Evolutionary conservation across 2,888 invertebrate species (phyloP), one percentile per base, ranked within the genome.

Genomic region (Heteromurus nitidus): DNA sequence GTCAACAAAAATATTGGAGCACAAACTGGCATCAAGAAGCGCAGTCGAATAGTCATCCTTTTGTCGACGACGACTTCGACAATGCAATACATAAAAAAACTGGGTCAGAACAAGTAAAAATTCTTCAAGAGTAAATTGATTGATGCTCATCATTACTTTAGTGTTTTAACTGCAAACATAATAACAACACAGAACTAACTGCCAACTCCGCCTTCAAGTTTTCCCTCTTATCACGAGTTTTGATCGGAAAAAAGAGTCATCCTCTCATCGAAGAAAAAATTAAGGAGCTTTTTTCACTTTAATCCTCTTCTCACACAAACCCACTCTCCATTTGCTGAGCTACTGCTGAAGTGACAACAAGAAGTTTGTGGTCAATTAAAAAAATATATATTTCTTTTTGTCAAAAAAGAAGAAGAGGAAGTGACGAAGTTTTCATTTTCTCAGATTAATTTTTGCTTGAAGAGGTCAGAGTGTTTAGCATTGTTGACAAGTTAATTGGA

Each of bases 71-170:
- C 50, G 28, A 30, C 62, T 65, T n/a, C 65, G 70, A 70, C 70
- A 70, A 70, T 79, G n/a, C n/a, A 70, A 79, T 79, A 79, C 70
- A 70, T 26, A 31, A 18, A 64, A 69, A 70, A 79, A 79, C 77
- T 79, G 77, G 77, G 77, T 79, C 77, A 79, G 55, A 62, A 79
- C 77, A 79, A 70, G 77, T 77, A 79, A 64, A 79, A 76, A 68
- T 26, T 58, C 75, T 28, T 30, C 28, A 64, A 47, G 62, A 77
- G 76, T 77, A 77, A n/a, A 77, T 77, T 77, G 76, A 77, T 77
- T 77, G 76, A 77, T 77, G 76, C 69, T 77, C 76, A 77, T 77
- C 69, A 77, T 69, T 77, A 62, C 76, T 36, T 5, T 47, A 47
- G n/a, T 5, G 3, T n/a, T n/a, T n/a, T n/a, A n/a, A n/a, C 50